Evolutionary conservation across 2,888 invertebrate species (phyloP), one percentile per base, ranked within the genome.

Genomic region (Chirona hameri): DNA sequence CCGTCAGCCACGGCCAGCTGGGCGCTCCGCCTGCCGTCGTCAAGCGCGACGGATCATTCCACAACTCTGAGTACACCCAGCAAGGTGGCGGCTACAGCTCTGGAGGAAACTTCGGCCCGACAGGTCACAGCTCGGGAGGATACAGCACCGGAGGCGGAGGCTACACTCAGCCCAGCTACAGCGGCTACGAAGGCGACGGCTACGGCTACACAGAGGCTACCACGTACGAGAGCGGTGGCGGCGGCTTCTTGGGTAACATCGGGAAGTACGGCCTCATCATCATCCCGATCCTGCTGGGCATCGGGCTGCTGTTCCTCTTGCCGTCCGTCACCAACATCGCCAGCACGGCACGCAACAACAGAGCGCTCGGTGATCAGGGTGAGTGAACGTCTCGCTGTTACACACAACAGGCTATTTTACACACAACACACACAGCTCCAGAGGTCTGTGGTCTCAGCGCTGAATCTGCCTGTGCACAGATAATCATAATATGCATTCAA

Each of bases 201-300:
- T 69, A 69, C 69, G 69, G 72, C 72, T 72, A 72, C 39, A 21
- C 39, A 4, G 31, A 31, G 31, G 7, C 31, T 15, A 4, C 29
- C 18, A 4, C 31, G n/a, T 31, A 39, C 72, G 12, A 29, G 31
- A 21, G 72, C 39, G 69, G 72, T 31, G 69, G 72, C 72, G 72
- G 72, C 39, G 72, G 72, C 72, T 39, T 72, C 21, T 31, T 72
- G 18, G 31, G 29, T 7, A 21, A 39, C 9, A 31, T 72, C 21
- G 72, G 72, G 14, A 72, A 72, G 31, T 72, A 72, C 72, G 72
- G 72, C 31, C 14, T 39, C 31, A 39, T 72, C 31, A 24, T 72
- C n/a, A 10, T 72, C n/a, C 72, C 72, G 31, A 39, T 72, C 31
- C 39, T 72, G 72, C 72, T 72, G 72, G 72, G 29, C 31, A 72